Evolutionary conservation across 2,888 invertebrate species (phyloP), one percentile per base, ranked within the genome.

Genomic region (Synergus umbraculus): DNA sequence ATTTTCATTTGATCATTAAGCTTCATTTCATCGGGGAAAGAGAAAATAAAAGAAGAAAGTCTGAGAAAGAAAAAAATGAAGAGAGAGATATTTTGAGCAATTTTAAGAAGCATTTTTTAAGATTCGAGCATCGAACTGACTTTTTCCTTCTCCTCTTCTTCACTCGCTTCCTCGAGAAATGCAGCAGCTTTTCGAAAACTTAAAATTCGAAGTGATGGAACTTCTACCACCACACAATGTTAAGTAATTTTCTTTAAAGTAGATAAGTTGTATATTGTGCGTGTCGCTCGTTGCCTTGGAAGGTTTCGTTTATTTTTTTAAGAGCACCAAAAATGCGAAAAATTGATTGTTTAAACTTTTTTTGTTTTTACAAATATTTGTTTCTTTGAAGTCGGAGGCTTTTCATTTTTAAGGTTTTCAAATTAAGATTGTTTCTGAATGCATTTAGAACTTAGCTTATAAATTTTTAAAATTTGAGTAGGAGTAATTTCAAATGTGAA

Each of bases 111-210:
- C 15, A n/a, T 69, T 69, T 49, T 69, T 49, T 4, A 37, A 73
- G 46, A 69, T 66, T n/a, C 46, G 46, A 2, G 15, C 41, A 18
- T 13, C 10, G 9, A 13, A 29, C 22, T 15, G 10, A 13, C n/a
- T 46, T 69, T 73, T 73, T 73, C 73, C 73, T 73, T 73, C 29
- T 69, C 69, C 69, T 69, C 15, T 49, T 54, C 49, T 73, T 73
- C 12, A 73, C 37, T 73, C 73, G 73, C 37, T 73, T 73, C 73
- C 73, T 73, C 73, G 54, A 73, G 54, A 73, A 73, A 73, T 73
- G 73, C 73, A 73, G 73, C 73, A 73, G 73, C 22, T 60, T 4
- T 60, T 60, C 60, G n/a, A n/a, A 54, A 54, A 9, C 4, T 73
- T 65, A 15, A 8, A 4, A 12, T 65, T 65, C 15, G 29, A 65